phyloP scores from a whole-genome alignment of 2,888 invertebrate genomes.

The Epinotia ramella region DNA sequence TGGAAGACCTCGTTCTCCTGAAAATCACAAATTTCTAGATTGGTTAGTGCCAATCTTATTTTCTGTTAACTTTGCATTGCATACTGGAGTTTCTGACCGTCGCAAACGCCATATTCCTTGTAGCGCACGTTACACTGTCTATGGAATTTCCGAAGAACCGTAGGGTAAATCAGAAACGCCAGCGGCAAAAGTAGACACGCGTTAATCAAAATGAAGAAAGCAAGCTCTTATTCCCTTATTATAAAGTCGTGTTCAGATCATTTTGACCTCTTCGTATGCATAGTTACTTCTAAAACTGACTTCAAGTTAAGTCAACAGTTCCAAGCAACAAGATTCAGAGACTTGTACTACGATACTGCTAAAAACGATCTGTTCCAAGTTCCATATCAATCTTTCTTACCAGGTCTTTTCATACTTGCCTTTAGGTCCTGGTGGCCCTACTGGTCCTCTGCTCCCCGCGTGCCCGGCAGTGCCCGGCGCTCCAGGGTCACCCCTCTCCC shows the following conservation, averaged over 20 bases:
- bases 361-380: too few species aligned
- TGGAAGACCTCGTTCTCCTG: constrained; percentile 89
- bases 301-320: too few species aligned
- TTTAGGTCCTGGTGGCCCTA: constrained; percentile 87
- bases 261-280: too few species aligned
- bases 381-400: too few species aligned
- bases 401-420: constrained; percentile 64
- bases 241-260: too few species aligned
- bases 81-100: not conserved
- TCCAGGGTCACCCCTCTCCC: constrained; percentile 88
- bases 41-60: not conserved
- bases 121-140: not conserved
- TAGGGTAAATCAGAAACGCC: not conserved
- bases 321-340: too few species aligned
- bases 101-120: not conserved
- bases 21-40: constrained; percentile 10
- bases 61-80: not conserved
- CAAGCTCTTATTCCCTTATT: too few species aligned
- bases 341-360: too few species aligned
- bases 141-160: not conserved
- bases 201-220: too few species aligned
- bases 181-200: too few species aligned
- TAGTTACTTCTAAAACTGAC: too few species aligned
- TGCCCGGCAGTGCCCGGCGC: constrained; percentile 90
- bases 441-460: constrained; percentile 87